Evolutionary conservation across 2,888 invertebrate genomes (phyloP), one percentile per base, ranked within the genome.

Genomic region (Napeogenes sylphis): DNA sequence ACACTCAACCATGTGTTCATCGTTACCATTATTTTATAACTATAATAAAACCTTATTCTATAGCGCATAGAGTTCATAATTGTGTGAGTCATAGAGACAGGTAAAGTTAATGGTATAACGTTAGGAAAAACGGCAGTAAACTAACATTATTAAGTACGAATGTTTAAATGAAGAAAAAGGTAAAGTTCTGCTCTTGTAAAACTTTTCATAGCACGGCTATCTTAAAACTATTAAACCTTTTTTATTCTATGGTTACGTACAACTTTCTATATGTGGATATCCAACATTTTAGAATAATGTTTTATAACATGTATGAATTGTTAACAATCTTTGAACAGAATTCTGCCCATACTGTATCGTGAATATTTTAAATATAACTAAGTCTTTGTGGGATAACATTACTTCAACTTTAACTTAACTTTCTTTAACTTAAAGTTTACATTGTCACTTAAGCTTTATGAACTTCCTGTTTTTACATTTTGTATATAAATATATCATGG

Each of bases 1-100:
- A 55, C 55, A 35, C 55, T 55, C 14, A 21, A 38, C 55, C 32
- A 55, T 55, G 14, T 55, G 35, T 35, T 55, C 35, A 35, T 38
- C 14, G 38, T 55, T 55, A 55, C 32, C 6, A 51, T 51, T 42
- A 30, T 51, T 6, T 8, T 30, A 30, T 30, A 30, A 10, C 6
- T 5, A 30, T 5, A 51, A 51, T 51, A 12, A 30, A 51, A 51
- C 51, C 30, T 30, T 51, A 8, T 10, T 8, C 10, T 51, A 51
- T 3, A 51, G 2, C 51, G 8, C 51, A 51, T 51, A 51, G 30
- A 6, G 51, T 51, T 51, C 30, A 51, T 4, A 30, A 8, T 10
- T 30, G 51, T 30, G 21, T 51, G 51, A 10, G 30, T 10, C 30
- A 12, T 6, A 51, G 2, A 51, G 8, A 51, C 51, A 51, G 30